Evolutionary conservation across 2,113 vertebrate species (phyloP), one percentile per base, ranked within the genome.

Genomic region (Alces alces): DNA sequence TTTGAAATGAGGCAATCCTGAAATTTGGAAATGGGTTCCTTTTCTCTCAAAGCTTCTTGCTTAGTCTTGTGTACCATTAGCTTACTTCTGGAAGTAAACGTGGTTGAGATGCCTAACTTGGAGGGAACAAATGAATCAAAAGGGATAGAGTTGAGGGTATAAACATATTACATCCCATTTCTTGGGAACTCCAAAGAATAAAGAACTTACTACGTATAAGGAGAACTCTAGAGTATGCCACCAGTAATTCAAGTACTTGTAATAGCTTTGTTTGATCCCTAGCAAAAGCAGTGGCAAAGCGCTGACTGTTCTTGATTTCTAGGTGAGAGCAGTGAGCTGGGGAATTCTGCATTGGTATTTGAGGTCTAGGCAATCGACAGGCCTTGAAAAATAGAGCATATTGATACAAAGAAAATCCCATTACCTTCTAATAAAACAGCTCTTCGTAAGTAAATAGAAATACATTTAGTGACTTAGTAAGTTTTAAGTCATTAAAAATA

Each of bases 401-500:
- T 0, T 66, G 47, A 82, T 12, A 76, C 7, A 16, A 90, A 52
- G 39, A 89, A 97, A 92, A 92, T 28, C 21, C 12, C 50, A 79
- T 43, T 88, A 91, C 23, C 28, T 86, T 84, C 61, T 93, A 96
- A 87, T 45, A 92, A 94, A 83, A 89, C 7, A 82, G 39, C 5
- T 79, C 60, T 91, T 96, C 36, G 17, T 70, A 66, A 86, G 47
- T 61, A 89, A 88, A 96, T 2, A 95, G 70, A 6, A 82, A 93
- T 27, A 64, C n/a, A 55, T 60, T 70, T 30, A 61, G 58, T 39
- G 28, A 27, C 12, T 95, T 79, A 54, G 50, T 78, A 89, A 91
- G 39, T 91, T 97, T 96, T 57, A 94, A 54, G 27, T 84, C 13
- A 91, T 28, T 61, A 84, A 89, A 91, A 92, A 60, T 45, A 86